These are phyloP conservation scores for Brachypodius melanocephalos DNA, from an alignment of 2,113 vertebrate genomes.

Conservation along the genomic window DNA sequence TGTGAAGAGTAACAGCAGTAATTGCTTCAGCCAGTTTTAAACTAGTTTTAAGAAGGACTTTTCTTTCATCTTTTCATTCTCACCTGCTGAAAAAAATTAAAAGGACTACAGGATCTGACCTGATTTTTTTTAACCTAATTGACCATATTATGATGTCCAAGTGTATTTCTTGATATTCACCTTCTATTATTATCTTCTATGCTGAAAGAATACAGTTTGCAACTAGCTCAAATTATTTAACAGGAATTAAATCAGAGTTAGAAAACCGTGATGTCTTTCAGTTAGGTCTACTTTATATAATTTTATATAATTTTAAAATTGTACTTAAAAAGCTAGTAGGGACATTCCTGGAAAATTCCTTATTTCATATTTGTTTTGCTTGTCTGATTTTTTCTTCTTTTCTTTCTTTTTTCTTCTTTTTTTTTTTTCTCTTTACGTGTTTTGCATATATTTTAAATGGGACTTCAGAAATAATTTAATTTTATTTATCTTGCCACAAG, in stretches of 20 bases:
- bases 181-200: background rate
- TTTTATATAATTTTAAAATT: background rate
- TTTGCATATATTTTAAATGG: background rate
- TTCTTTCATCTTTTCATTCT: background rate
- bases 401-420: accelerated
- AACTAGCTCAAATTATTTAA: background rate
- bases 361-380: background rate
- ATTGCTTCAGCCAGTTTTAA: background rate
- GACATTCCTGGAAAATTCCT: background rate
- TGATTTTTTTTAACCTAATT: background rate
- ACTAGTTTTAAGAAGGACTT: background rate
- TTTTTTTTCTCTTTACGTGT: accelerated
- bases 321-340: background rate
- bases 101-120: background rate
- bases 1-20: background rate
- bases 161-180: background rate
- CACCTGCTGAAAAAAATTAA: background rate
- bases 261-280: background rate
- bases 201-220: background rate
- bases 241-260: background rate
- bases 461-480: background rate
- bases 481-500: background rate
- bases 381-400: background rate
- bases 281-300: background rate
- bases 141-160: background rate